Evolutionary conservation across 2,888 invertebrate species (phyloP), one percentile per base, ranked within the genome.

Genomic region (Dryadula phaetusa): DNA sequence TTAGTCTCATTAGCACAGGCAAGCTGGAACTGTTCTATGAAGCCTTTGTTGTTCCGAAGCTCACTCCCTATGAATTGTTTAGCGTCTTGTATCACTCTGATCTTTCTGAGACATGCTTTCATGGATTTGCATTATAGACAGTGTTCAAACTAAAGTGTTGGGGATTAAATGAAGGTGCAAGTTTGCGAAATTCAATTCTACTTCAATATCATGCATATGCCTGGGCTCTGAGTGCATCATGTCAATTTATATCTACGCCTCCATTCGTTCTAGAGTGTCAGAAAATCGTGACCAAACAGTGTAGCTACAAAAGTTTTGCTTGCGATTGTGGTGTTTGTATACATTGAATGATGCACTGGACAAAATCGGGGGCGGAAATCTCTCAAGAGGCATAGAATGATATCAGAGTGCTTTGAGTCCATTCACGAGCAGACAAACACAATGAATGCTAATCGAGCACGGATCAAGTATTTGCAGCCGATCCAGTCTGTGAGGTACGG

Each of bases 21-120:
- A 92, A 90, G 87, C 88, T 80, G 83, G 82, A 85, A 90, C 90
- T 89, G 90, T 81, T 81, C 83, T 90, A 83, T 82, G 81, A 91
- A 91, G 91, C 88, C 84, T 87, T 91, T 90, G 70, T 70, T 71
- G 76, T 81, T 82, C 79, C 79, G 82, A 89, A 88, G 86, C 89
- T 87, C 89, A 88, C 86, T 87, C 85, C 82, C 77, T 76, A 82
- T 76, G 79, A 81, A 80, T 79, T 75, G 28, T 84, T 85, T 83
- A 88, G 87, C 85, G 81, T 79, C 85, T 80, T 85, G 70, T 65
- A 74, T 86, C 86, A 87, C 83, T 88, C 86, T 83, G 79, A 77
- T 81, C 79, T 85, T 87, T 92, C 92, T 92, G 92, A 92, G 92
- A 92, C 92, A 92, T 92, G 92, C 92, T 92, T 92, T 92, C 92